Evolutionary conservation across 2,797 vertebrate genomes (phyloP), one percentile per base, ranked within the genome.

Genomic region (Notamacropus eugenii): DNA sequence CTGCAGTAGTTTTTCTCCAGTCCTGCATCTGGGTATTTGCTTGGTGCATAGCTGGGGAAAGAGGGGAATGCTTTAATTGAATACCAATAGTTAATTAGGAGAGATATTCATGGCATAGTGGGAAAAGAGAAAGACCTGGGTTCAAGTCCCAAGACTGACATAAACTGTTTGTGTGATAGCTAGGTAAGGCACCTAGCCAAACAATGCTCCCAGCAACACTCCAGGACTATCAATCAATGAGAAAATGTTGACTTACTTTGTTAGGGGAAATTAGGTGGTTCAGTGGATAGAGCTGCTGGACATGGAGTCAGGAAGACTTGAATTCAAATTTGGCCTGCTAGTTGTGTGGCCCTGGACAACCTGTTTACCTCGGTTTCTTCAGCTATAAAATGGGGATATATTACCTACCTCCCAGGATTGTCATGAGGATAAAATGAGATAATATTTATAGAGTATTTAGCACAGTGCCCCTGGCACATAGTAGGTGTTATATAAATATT

Each of bases 1-100:
- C 99, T 99, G 97, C 99, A 99, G 98, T 99, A 99, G 98, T 99
- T 99, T 29, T 99, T 99, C 50, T 99, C 99, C 98, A 99, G 98
- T 50, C 99, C 99, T 0, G 98, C 99, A 0, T 0, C 8, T 1
- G 99, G 99, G 55, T 98, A 22, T 0, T 27, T 98, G 14, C 59
- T 94, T 1, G 99, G 99, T 0, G 98, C 98, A 9, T 97, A 98
- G 0, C 99, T 99, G 97, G 11, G 94, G 95, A 24, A 94, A 74
- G 93, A 54, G 31, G 94, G 28, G 95, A 94, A 87, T 19, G 67
- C n/a, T 82, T 22, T 40, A 24, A 82, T 19, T 90, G 52, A 34
- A 34, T 54, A 52, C 19, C 8, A 40, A 40, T 22, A 82, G 2
- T 40, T 40, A 74, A 74, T 74, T 74, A n/a, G n/a, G n/a, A 74